Evolutionary conservation across 2,888 invertebrate species (phyloP).

Genomic region (Oeneis ivallda): DNA sequence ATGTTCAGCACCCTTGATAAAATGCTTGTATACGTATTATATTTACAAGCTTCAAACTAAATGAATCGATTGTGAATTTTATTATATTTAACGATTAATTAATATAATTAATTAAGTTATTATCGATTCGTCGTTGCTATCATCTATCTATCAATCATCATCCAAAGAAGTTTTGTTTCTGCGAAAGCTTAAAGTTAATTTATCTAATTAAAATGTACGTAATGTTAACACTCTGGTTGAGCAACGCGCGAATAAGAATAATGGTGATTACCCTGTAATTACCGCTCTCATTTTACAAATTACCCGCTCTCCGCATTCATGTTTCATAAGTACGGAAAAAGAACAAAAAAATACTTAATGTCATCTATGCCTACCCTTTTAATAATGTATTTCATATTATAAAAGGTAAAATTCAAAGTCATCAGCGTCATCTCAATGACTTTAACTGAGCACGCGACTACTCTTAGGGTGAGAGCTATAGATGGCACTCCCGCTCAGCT

Average conservation of each 20-base stretch:
- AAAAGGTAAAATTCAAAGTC: background rate
- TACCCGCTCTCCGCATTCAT: slow-evolving; percentile 6
- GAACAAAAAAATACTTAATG: slow-evolving; percentile 17
- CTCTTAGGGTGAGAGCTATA: too few relatives aligned
- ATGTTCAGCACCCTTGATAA: too few relatives aligned
- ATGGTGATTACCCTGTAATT: slow-evolving; percentile 25
- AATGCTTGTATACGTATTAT: too few relatives aligned
- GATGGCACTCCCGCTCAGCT: too few relatives aligned
- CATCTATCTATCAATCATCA: too few relatives aligned
- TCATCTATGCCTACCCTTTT: slow-evolving; percentile 26
- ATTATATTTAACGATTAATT: too few relatives aligned
- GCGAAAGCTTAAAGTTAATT: background rate
- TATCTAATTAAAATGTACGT: slow-evolving; percentile 2
- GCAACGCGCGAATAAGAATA: slow-evolving; percentile 17
- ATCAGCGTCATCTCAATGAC: too few relatives aligned
- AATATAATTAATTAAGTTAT: too few relatives aligned
- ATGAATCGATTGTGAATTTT: too few relatives aligned
- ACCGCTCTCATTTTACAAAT: slow-evolving; percentile 22
- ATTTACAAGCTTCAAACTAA: too few relatives aligned
- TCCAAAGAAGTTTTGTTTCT: background rate
- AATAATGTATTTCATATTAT: slow-evolving; percentile 9
- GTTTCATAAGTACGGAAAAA: slow-evolving; percentile 5
- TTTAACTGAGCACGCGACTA: too few relatives aligned
- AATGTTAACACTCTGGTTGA: background rate
- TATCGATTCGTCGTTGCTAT: too few relatives aligned